phyloP scores from a whole-genome alignment of 2,113 vertebrate species.

The Hydrolagus affinis region DNA sequence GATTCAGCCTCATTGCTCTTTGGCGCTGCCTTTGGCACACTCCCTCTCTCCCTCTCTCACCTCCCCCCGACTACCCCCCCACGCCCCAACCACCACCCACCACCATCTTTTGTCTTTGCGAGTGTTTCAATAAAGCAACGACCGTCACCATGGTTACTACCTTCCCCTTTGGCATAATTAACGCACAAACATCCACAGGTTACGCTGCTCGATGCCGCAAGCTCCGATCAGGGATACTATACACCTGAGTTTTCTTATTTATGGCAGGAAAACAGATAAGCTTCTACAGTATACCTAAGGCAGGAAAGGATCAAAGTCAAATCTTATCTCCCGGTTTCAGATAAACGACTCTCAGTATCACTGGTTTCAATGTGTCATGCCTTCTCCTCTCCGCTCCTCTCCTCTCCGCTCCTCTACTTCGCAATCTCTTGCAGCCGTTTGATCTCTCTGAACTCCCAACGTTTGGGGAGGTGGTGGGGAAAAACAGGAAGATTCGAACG shows the following conservation, averaged over 20 bases:
- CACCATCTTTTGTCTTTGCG: too few species aligned
- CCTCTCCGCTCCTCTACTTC: not conserved
- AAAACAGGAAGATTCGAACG: not conserved
- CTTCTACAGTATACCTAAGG: not conserved
- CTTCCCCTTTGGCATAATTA: not conserved
- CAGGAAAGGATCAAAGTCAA: constrained; percentile 12
- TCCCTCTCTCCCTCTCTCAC: too few species aligned
- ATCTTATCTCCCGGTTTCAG: not conserved
- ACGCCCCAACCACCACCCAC: too few species aligned
- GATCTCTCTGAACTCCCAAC: constrained; percentile 1
- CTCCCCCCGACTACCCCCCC: too few species aligned
- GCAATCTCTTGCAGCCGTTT: not conserved
- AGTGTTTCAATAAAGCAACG: not conserved
- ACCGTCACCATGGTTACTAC: too few species aligned
- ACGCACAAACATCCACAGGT: not conserved
- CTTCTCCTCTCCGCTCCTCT: not conserved
- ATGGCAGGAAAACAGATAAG: constrained; percentile 25
- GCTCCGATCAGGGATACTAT: not conserved
- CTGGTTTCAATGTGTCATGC: not conserved
- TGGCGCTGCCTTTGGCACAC: too few species aligned
- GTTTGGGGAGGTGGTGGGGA: too few species aligned
- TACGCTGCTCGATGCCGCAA: not conserved
- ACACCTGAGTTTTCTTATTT: constrained; percentile 1
- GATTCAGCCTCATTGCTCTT: too few species aligned
- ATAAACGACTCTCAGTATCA: not conserved